phyloP scores from a whole-genome alignment of 2,888 invertebrate genomes.

The Entomobrya multifasciata region DNA sequence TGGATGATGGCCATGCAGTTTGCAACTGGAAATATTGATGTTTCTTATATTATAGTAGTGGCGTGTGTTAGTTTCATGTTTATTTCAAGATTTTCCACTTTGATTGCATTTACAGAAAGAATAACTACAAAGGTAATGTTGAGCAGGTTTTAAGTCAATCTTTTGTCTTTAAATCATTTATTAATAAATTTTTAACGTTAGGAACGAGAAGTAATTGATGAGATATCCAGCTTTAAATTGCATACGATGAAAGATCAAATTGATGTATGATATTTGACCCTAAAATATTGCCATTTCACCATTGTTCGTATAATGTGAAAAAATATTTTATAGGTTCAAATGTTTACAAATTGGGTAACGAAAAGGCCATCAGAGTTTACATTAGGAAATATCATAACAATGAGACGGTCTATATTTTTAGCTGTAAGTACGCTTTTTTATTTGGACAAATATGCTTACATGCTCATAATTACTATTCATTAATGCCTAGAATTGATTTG shows the following conservation, averaged over 20 bases:
- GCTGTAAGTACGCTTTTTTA: constrained; percentile 27
- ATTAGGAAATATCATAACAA: constrained; percentile 1
- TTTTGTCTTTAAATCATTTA: too few relatives aligned
- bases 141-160: too few relatives aligned
- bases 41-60: background rate
- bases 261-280: constrained; percentile 18
- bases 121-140: background rate
- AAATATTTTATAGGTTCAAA: constrained; percentile 20
- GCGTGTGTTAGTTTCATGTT: background rate
- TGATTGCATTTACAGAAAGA: background rate
- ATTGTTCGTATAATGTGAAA: background rate
- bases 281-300: background rate
- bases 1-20: constrained; percentile 45
- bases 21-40: background rate
- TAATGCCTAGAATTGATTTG: background rate
- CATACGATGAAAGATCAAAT: constrained; percentile 28
- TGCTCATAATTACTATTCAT: too few relatives aligned
- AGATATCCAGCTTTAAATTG: background rate
- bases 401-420: constrained; percentile 33
- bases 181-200: background rate
- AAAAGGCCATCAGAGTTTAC: constrained; percentile 38
- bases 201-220: constrained; percentile 8
- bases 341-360: background rate
- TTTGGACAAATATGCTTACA: background rate
- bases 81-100: background rate